Evolutionary conservation across 2,113 vertebrate genomes (phyloP).

Genomic region (Mormoops blainvillei): DNA sequence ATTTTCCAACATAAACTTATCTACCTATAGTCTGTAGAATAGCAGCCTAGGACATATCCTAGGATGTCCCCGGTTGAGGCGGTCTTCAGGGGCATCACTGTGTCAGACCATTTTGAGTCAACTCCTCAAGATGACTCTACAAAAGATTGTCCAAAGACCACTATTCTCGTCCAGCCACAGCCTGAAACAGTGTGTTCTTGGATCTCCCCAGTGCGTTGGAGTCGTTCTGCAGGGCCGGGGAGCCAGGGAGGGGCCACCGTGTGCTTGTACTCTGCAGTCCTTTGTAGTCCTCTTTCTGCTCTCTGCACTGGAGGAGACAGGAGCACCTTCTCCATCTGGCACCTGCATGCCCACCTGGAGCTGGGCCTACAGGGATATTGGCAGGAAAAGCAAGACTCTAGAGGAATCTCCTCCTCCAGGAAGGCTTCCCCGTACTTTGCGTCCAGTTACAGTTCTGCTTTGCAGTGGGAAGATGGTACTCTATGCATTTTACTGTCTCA

Average conservation of each 20-base stretch:
- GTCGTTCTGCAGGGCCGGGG: not conserved
- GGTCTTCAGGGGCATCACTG: not conserved
- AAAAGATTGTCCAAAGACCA: fast-evolving
- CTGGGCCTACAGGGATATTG: not conserved
- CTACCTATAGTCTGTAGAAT: not conserved
- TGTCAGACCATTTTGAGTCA: not conserved
- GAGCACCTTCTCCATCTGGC: not conserved
- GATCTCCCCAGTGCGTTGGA: not conserved
- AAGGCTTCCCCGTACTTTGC: not conserved
- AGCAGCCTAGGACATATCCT: not conserved
- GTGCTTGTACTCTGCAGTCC: too few species aligned
- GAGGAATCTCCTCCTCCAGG: not conserved
- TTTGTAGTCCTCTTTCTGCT: not conserved
- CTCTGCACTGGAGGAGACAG: not conserved
- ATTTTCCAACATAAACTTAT: not conserved
- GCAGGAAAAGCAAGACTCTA: not conserved
- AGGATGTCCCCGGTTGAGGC: fast-evolving
- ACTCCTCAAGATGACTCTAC: not conserved
- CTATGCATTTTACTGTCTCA: not conserved
- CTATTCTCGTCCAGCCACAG: too few species aligned
- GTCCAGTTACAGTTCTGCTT: not conserved
- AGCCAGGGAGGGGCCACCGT: not conserved
- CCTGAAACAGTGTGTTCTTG: not conserved
- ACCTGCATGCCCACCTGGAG: not conserved
- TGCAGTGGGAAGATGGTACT: not conserved